phyloP scores from a whole-genome alignment of 2,888 invertebrate genomes.

The Lithosia quadra region DNA sequence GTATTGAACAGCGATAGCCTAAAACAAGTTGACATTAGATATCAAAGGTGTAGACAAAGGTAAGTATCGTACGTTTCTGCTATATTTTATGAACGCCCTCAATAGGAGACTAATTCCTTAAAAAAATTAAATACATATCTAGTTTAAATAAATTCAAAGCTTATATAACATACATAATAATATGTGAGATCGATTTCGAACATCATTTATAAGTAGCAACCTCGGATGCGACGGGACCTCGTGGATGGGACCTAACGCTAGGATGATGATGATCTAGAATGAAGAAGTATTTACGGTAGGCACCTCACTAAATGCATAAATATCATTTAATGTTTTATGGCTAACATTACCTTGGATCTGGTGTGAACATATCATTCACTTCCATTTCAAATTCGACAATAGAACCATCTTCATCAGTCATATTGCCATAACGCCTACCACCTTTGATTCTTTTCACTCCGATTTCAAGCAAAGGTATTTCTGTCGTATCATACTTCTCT shows the following conservation, averaged over 20 bases:
- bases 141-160: too few species aligned
- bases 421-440: background rate
- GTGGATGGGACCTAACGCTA: too few species aligned
- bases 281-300: too few species aligned
- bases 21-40: constrained; percentile 22
- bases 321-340: background rate
- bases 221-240: too few species aligned
- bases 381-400: constrained; percentile 11
- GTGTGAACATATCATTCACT: constrained; percentile 48
- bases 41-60: background rate
- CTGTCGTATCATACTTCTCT: constrained; percentile 61
- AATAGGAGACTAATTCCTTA: background rate
- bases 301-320: too few species aligned
- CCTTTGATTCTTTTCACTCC: constrained; percentile 1
- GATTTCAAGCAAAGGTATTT: constrained; percentile 68
- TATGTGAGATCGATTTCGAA: too few species aligned
- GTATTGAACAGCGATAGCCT: constrained; percentile 54
- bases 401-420: background rate
- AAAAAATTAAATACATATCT: too few species aligned
- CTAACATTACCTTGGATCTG: constrained; percentile 58
- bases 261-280: too few species aligned
- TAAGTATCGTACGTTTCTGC: too few species aligned
- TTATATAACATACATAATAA: too few species aligned
- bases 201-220: too few species aligned
- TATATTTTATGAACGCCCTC: too few species aligned